Conservation (phyloP, 2,888 invertebrate genomes). For the Rhagonycha fulva region DNA sequence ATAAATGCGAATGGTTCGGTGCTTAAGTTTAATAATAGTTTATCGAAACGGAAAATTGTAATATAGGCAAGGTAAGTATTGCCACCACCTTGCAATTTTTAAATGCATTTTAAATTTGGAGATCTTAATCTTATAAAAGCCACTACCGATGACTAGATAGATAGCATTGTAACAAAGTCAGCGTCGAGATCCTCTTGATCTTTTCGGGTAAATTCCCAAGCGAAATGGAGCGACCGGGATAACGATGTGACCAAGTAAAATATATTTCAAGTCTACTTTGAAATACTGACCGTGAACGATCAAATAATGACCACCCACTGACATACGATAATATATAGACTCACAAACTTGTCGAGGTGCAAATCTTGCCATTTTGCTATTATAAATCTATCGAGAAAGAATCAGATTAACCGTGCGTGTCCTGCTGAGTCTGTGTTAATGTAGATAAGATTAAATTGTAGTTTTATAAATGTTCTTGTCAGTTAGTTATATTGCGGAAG, state of each 20-base stretch:
- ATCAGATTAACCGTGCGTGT: constrained; percentile 14
- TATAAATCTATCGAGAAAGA: constrained; percentile 16
- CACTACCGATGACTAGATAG: not conserved
- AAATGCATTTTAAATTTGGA: not conserved
- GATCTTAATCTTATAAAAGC: not conserved
- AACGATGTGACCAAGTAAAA: constrained; percentile 27
- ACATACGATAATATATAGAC: constrained; percentile 21
- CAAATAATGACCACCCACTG: constrained; percentile 35
- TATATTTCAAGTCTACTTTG: constrained; percentile 23
- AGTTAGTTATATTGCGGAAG: constrained; percentile 5
- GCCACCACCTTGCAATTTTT: not conserved
- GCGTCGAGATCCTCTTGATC: constrained; percentile 1
- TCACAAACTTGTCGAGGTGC: constrained; percentile 25
- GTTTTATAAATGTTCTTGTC: constrained; percentile 13
- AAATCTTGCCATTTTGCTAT: constrained; percentile 22
- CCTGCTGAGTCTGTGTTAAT: constrained; percentile 11
- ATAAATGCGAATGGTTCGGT: not conserved
- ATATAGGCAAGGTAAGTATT: not conserved
- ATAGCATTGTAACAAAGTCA: constrained; percentile 1
- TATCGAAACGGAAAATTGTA: not conserved
- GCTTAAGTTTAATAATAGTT: no score
- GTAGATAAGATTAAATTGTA: constrained; percentile 14
- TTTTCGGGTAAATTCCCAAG: constrained; percentile 19
- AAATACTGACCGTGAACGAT: constrained; percentile 35
- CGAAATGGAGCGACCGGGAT: constrained; percentile 25